Evolutionary conservation across 2,113 vertebrate species (phyloP), one percentile per base, ranked within the genome.

Genomic region (Motacilla alba): DNA sequence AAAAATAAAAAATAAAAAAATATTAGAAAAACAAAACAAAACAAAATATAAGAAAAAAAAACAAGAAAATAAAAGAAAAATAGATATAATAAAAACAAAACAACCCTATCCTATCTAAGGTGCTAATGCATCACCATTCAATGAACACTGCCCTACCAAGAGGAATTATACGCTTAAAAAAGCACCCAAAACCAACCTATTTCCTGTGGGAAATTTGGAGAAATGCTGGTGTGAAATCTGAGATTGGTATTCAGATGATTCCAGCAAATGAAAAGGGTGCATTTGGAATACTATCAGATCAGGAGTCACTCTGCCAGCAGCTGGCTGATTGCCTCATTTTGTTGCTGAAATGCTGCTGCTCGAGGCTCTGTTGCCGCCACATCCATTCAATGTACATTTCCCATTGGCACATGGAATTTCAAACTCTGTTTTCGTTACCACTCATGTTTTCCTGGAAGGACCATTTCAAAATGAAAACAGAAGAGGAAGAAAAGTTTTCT

Each of bases 171-270:
- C 4, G 0, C 30, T 41, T 31, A 62, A 76, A 56, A 31, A n/a
- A 28, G 0, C 2, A 1, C 3, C 3, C 2, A 1, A 53, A 14
- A 31, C 2, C 1, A 3, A 50, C 44, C 10, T 66, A 62, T 83
- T 74, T n/a, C 30, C 7, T 31, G 17, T 50, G 35, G 43, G 17
- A 89, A 89, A 89, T 79, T 10, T 68, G 27, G 11, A 60, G 44
- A 50, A 77, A 33, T 1, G 0, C 2, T 92, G 47, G 20, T 56
- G 24, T 20, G 41, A 74, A 75, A 78, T 67, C 46, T 26, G 59
- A 88, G 64, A 39, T 0, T 53, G 43, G 35, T 35, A 66, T 66
- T 79, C 28, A 83, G 43, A 79, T 80, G 41, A 58, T 53, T 90
- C 43, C n/a, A 73, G 19, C 22, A 62, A 75, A 86, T 37, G 28